Conservation (phyloP, 2,113 vertebrate species). For the Psophia crepitans region DNA sequence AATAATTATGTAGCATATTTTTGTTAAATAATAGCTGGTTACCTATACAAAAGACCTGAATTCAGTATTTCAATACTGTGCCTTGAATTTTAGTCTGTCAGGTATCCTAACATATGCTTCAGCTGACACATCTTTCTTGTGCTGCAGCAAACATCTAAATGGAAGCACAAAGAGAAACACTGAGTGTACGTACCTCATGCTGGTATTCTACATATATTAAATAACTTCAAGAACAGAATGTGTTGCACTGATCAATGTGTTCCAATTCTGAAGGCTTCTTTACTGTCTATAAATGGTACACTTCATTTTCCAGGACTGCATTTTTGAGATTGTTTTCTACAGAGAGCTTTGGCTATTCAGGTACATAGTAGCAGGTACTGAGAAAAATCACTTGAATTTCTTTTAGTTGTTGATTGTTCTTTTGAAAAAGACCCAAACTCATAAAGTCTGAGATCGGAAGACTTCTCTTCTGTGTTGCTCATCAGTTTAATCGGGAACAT, state of each 20-base stretch:
- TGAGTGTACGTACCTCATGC: background rate
- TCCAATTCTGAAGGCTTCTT: background rate
- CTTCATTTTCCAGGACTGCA: background rate
- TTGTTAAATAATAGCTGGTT: constrained; percentile 20
- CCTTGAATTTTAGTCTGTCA: background rate
- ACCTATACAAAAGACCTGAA: constrained; percentile 4
- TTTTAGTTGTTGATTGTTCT: background rate
- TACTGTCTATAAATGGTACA: background rate
- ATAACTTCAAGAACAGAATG: background rate
- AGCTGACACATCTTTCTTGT: background rate
- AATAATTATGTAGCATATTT: background rate
- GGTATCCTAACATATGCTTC: background rate
- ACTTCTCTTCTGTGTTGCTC: background rate
- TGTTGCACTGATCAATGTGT: background rate
- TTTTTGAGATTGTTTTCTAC: background rate
- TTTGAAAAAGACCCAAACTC: background rate
- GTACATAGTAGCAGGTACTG: background rate
- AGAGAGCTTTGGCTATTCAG: background rate
- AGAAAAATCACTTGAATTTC: background rate
- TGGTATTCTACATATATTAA: background rate
- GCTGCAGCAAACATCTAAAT: background rate
- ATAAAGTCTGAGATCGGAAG: background rate
- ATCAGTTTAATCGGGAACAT: background rate
- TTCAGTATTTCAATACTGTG: background rate
- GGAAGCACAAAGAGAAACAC: background rate